Evolutionary conservation across 2,888 invertebrate genomes (phyloP).

Genomic region (Pandemis corylana): DNA sequence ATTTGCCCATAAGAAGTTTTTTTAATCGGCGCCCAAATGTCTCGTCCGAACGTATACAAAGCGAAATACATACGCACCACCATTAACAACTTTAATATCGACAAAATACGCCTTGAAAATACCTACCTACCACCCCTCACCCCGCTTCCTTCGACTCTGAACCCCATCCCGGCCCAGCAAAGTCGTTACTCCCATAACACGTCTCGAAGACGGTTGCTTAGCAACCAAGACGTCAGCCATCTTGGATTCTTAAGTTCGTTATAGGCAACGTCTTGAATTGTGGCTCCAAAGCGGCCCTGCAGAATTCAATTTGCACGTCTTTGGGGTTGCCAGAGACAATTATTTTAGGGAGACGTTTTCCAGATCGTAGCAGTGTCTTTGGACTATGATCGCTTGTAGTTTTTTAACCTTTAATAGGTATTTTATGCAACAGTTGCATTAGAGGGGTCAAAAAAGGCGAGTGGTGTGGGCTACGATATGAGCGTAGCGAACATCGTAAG

Average conservation of each 20-base stretch:
- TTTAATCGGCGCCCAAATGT: no score
- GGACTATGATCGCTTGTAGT: no score
- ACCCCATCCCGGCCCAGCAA: constrained; percentile 12
- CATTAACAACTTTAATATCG: constrained; percentile 27
- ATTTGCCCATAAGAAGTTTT: no score
- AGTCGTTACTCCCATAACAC: constrained; percentile 12
- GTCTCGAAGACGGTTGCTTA: constrained; percentile 64
- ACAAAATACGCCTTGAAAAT: constrained; percentile 25
- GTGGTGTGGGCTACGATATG: no score
- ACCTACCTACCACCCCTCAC: background rate
- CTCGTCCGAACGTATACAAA: no score
- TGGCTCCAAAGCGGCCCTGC: constrained; percentile 70
- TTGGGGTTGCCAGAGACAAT: constrained; percentile 68
- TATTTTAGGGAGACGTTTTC: constrained; percentile 41
- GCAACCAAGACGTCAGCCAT: constrained; percentile 75
- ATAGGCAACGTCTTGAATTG: constrained; percentile 75
- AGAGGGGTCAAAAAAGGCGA: no score
- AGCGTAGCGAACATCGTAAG: no score
- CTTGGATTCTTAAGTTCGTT: constrained; percentile 69
- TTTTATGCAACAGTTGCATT: no score
- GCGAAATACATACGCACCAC: constrained; percentile 8
- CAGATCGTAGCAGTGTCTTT: background rate
- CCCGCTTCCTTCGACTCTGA: constrained; percentile 10
- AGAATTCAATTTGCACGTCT: constrained; percentile 69
- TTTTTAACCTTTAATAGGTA: no score